Base-by-base conservation (phyloP, 2,888 invertebrate genomes). In the Acronicta psi region DNA sequence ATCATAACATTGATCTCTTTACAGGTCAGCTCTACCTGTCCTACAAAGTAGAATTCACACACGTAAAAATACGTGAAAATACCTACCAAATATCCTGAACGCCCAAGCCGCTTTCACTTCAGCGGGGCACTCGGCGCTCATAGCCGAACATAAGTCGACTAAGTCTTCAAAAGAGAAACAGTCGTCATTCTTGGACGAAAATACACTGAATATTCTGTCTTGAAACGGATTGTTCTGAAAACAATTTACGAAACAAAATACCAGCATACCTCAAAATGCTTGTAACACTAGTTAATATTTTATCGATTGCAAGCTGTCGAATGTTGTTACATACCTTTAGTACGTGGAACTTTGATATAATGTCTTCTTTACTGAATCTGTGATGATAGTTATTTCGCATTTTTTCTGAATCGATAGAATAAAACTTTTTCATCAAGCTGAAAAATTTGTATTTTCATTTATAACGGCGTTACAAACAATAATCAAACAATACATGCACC, bases 111-210 rank as follows among this genome's bases (percentile, higher is more conserved):
- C 96, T 85, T 97, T 97, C 4, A 97, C 95, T 61, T 95, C 94
- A 0, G 95, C 84, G 0, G 97, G 97, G 60, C 97, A 97, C 67
- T 95, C 95, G 16, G 96, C 94, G 40, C 96, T 96, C 94, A 97
- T 96, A 1, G 95, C 97, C 0, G 97, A 97, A 80, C 96, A 97
- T 78, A 97, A 91, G 84, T 98, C 97, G 41, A 98, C 85, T 70
- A 97, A 91, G 80, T 97, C 97, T 83, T 97, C 97, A 82, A 97
- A 97, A 0, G 96, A 96, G 83, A 97, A 95, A 73, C 95, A 94
- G 34, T 95, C 95, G 71, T 96, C 96, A 2, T 95, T 91, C 72
- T 95, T 87, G 0, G 97, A 97, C 0, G 97, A 97, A 83, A 97
- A 98, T 25, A 97, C 96, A 50, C 94, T 90, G 79, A 96, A 96